Evolutionary conservation across 2,113 vertebrate genomes (phyloP).

Genomic region (Petrocephalus zakoni): DNA sequence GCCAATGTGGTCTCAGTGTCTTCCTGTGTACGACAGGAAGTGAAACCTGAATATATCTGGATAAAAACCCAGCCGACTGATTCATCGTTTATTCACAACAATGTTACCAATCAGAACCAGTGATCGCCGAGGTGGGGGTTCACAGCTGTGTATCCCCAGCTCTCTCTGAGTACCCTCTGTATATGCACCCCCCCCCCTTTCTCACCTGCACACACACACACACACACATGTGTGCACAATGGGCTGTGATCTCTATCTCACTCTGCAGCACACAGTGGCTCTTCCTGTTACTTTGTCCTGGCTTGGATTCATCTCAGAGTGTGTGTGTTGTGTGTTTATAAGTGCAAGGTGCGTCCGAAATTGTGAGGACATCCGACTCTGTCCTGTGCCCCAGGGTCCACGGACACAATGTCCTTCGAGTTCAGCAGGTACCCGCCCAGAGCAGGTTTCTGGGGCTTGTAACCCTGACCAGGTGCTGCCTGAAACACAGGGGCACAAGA

Average conservation of each 20-base stretch:
- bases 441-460: not conserved
- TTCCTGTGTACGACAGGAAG: not conserved
- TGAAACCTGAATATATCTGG: not conserved
- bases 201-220: not conserved
- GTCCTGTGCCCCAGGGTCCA: not conserved
- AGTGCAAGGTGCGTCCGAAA: not conserved
- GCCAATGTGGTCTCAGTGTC: not conserved
- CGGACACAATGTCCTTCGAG: not conserved
- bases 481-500: not conserved
- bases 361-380: not conserved
- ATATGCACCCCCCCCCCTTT: not conserved
- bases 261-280: not conserved
- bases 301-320: conserved; percentile 6
- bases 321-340: not conserved
- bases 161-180: not conserved
- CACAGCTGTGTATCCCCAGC: not conserved
- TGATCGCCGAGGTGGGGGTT: not conserved
- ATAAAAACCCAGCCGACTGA: not conserved
- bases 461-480: not conserved
- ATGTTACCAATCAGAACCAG: not conserved
- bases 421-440: not conserved
- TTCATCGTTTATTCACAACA: not conserved
- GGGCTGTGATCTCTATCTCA: conserved; percentile 12
- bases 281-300: conserved; percentile 11
- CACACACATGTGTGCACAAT: conserved; percentile 14